Conservation (phyloP, 2,113 vertebrate species). For the Cyanoderma ruficeps region DNA sequence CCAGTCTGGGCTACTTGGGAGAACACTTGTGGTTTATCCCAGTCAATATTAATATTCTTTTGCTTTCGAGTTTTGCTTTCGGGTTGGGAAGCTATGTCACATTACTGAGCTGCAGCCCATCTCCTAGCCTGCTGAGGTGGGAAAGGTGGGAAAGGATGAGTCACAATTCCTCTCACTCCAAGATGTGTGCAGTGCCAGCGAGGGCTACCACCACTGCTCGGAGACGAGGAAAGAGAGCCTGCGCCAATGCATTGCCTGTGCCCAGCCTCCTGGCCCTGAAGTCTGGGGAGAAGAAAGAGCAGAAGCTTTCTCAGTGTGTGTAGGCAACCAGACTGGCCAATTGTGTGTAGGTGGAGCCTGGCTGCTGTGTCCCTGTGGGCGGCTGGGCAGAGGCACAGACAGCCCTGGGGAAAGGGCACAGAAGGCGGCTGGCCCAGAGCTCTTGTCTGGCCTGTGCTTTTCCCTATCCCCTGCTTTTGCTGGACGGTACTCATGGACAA, state of each 20-base stretch:
- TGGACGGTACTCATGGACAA: not conserved
- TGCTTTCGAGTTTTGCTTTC: not conserved
- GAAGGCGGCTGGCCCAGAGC: not conserved
- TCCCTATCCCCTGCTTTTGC: not conserved
- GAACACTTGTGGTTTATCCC: not conserved
- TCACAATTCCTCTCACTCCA: not conserved
- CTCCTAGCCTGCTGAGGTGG: not conserved
- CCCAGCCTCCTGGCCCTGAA: not conserved
- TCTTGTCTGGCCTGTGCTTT: not conserved
- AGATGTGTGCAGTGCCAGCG: rapidly evolving
- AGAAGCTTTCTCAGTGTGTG: not conserved
- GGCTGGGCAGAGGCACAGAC: not conserved
- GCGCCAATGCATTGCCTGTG: not conserved
- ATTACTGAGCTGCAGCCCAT: not conserved
- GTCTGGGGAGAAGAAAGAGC: not conserved
- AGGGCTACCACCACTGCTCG: rapidly evolving
- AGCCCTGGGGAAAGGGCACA: conserved; percentile 18
- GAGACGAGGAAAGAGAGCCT: not conserved
- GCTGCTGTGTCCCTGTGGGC: not conserved
- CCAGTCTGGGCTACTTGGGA: rapidly evolving
- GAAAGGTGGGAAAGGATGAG: not conserved
- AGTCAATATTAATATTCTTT: not conserved
- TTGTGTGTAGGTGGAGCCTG: not conserved
- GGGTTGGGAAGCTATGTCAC: not conserved
- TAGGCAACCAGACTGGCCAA: not conserved